Evolutionary conservation across 1,140 invertebrate species (phyloP).

Genomic region (Zaprionus inermis): DNA sequence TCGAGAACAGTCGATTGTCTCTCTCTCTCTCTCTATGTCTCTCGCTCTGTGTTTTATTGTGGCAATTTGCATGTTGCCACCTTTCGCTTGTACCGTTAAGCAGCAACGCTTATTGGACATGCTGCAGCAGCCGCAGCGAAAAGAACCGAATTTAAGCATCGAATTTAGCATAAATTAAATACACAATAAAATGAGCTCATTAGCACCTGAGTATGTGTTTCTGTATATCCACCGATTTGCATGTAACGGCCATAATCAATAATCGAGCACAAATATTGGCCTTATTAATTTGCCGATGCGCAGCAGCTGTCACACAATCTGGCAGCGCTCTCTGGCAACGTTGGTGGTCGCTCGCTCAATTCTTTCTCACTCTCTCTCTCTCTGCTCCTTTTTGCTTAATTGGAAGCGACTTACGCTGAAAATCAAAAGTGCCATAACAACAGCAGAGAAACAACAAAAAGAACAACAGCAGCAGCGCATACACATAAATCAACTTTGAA

Average conservation of each 20-base stretch:
- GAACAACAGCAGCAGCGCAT: constrained; percentile 21
- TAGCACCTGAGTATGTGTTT: constrained; percentile 57
- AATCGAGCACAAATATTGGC: constrained; percentile 53
- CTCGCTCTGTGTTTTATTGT: constrained; percentile 40
- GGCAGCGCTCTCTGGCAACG: constrained; percentile 30
- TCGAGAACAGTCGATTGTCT: constrained; percentile 28
- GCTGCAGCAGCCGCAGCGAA: constrained; percentile 27
- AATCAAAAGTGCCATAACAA: constrained; percentile 69
- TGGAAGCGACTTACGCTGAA: constrained; percentile 58
- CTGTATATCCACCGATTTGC: constrained; percentile 49
- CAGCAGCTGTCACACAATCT: neutral
- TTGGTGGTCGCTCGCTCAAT: constrained; percentile 44
- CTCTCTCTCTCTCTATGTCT: neutral
- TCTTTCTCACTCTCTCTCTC: neutral
- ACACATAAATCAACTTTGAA: constrained; percentile 81
- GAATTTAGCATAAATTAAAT: constrained; percentile 56
- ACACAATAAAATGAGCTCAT: constrained; percentile 64
- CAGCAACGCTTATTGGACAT: constrained; percentile 52
- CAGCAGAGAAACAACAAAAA: constrained; percentile 30
- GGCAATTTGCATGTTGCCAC: constrained; percentile 75
- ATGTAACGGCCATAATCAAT: constrained; percentile 71
- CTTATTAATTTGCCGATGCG: constrained; percentile 19
- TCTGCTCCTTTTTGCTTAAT: constrained; percentile 41
- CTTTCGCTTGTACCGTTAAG: constrained; percentile 77
- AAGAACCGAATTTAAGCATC: constrained; percentile 2